Conservation (phyloP, 1,140 invertebrate genomes). For the Scaptomyza montana region DNA sequence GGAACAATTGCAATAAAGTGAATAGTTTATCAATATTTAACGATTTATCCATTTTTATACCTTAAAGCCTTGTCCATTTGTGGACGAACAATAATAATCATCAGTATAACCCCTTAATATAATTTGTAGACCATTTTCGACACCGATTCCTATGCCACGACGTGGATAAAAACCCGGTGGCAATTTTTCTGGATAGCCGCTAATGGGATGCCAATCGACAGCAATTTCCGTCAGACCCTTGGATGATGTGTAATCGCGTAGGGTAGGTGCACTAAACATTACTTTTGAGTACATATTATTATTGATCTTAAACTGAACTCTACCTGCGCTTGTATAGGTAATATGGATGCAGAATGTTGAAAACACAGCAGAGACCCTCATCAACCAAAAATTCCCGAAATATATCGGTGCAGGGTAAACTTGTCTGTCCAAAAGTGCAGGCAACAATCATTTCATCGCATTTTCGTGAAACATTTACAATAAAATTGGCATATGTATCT, state of each 20-base stretch:
- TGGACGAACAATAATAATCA: slow-evolving; percentile 91
- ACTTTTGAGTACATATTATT: slow-evolving; percentile 72
- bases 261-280: slow-evolving; percentile 27
- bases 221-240: slow-evolving; percentile 64
- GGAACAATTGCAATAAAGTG: background rate
- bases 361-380: slow-evolving; percentile 92
- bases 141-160: slow-evolving; percentile 85
- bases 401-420: slow-evolving; percentile 87
- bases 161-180: slow-evolving; percentile 65
- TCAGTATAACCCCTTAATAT: slow-evolving; percentile 88
- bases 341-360: slow-evolving; percentile 89
- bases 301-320: background rate
- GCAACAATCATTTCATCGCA: slow-evolving; percentile 67
- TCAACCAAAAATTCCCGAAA: slow-evolving; percentile 92
- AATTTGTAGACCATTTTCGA: slow-evolving; percentile 88
- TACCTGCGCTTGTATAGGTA: slow-evolving; percentile 86
- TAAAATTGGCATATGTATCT: slow-evolving; percentile 62
- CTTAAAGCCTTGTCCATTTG: slow-evolving; percentile 91
- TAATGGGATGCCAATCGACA: slow-evolving; percentile 87
- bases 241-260: slow-evolving; percentile 64
- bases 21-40: background rate
- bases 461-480: slow-evolving; percentile 50
- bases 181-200: slow-evolving; percentile 55
- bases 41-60: slow-evolving; percentile 71
- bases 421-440: slow-evolving; percentile 46